Conservation (phyloP, 2,888 invertebrate genomes). For the Stramonita haemastoma region DNA sequence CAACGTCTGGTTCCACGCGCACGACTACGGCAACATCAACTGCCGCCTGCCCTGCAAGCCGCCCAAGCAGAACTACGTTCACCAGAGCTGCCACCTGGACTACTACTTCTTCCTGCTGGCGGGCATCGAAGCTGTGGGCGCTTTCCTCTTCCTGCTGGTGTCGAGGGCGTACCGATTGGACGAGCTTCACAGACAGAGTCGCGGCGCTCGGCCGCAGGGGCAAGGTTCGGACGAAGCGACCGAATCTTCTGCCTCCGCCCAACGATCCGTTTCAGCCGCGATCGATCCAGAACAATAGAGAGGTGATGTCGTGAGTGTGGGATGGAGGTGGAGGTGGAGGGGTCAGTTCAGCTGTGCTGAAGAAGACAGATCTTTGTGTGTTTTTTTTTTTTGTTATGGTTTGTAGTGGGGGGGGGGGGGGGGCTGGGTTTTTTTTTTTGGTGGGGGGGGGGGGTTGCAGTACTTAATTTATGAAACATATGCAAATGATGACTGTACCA, state of each 20-base stretch:
- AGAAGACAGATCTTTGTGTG: neutral
- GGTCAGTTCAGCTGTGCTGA: neutral
- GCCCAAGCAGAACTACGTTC: neutral
- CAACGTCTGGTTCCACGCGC: slow-evolving; percentile 72
- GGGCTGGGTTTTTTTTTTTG: too few relatives aligned
- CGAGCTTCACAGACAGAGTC: slow-evolving; percentile 36
- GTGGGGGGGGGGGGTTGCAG: too few relatives aligned
- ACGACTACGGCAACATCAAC: slow-evolving; percentile 78
- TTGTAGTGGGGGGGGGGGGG: too few relatives aligned
- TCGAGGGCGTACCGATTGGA: slow-evolving; percentile 43
- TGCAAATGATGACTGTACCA: too few relatives aligned
- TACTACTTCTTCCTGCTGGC: slow-evolving; percentile 79
- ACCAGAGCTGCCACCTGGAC: slow-evolving; percentile 75
- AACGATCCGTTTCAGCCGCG: neutral
- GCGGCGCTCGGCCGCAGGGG: too few relatives aligned
- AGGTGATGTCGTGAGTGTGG: neutral
- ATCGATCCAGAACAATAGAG: slow-evolving; percentile 14
- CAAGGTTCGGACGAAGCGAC: neutral
- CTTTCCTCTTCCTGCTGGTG: slow-evolving; percentile 50
- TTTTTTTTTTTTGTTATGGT: too few relatives aligned
- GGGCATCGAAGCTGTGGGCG: slow-evolving; percentile 65
- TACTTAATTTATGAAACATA: too few relatives aligned
- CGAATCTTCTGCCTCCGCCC: neutral
- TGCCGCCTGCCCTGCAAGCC: slow-evolving; percentile 55
- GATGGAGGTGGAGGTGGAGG: too few relatives aligned